These are phyloP conservation scores for Myiotriccus ornatus DNA, from an alignment of 2,797 vertebrate genomes.

Conservation along the genomic window DNA sequence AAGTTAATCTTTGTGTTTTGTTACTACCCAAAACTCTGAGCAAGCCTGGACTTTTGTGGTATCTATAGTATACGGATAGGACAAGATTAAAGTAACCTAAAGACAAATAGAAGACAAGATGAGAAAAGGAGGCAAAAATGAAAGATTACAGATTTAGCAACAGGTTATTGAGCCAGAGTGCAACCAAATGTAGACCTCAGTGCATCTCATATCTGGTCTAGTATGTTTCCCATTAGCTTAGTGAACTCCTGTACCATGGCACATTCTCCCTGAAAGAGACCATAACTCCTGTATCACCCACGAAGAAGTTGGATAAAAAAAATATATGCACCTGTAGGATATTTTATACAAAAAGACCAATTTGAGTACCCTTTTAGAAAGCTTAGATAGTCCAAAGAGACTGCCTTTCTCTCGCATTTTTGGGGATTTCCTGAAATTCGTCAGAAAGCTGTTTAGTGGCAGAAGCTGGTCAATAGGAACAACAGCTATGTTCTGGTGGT, in stretches of 20 bases:
- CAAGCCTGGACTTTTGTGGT: background rate
- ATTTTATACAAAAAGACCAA: background rate
- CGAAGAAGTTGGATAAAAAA: background rate
- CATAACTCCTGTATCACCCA: background rate
- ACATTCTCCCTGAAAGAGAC: background rate
- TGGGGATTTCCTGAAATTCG: background rate
- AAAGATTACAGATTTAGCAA: background rate
- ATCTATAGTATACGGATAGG: background rate
- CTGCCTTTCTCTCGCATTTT: background rate
- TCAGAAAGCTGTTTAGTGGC: background rate
- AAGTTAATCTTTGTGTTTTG: background rate
- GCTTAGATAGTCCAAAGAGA: background rate
- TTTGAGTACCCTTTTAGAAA: background rate
- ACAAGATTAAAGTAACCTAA: background rate
- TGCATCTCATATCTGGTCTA: background rate
- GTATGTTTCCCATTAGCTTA: background rate
- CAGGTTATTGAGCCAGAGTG: background rate
- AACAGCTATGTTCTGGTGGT: background rate
- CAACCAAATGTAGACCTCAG: background rate
- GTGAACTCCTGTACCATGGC: background rate
- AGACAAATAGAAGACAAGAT: background rate
- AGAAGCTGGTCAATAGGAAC: background rate
- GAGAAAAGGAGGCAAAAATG: background rate
- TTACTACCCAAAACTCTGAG: background rate
- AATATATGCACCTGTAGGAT: background rate